Evolutionary conservation across 2,113 vertebrate species (phyloP).

Genomic region (Deroptyus accipitrinus): DNA sequence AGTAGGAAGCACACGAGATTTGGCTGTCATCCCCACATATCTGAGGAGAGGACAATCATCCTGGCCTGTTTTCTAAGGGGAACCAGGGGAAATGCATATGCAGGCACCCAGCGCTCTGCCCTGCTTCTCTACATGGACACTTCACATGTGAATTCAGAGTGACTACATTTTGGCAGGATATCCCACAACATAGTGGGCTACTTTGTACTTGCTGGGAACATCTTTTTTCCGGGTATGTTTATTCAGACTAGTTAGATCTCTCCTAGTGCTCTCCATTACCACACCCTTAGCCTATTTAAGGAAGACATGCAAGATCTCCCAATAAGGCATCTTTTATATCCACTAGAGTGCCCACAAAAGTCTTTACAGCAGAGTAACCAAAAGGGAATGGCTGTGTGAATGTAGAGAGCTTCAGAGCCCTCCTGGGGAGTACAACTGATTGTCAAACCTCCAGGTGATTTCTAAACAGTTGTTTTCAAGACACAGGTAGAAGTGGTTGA

Average conservation of each 20-base stretch:
- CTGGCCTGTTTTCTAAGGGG: not conserved
- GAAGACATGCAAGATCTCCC: not conserved
- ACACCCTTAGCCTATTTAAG: not conserved
- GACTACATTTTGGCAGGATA: not conserved
- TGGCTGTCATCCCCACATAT: not conserved
- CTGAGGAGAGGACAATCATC: not conserved
- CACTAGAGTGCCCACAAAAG: not conserved
- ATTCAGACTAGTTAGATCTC: too few species aligned
- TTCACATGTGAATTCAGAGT: not conserved
- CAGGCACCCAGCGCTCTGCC: not conserved
- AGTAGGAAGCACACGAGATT: not conserved
- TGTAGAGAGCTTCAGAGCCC: not conserved
- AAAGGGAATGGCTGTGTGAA: not conserved
- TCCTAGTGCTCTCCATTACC: rapidly evolving
- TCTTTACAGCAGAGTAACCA: not conserved
- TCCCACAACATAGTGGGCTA: not conserved
- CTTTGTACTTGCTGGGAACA: not conserved
- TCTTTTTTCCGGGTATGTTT: not conserved
- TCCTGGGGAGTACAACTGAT: not conserved
- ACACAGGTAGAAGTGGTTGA: not conserved
- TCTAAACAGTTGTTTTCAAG: not conserved
- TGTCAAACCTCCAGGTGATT: not conserved
- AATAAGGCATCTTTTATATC: not conserved
- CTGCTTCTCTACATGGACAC: rapidly evolving
- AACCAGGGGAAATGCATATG: not conserved